Base-by-base conservation (phyloP, 1,140 invertebrate species). In the Tribolium madens region DNA sequence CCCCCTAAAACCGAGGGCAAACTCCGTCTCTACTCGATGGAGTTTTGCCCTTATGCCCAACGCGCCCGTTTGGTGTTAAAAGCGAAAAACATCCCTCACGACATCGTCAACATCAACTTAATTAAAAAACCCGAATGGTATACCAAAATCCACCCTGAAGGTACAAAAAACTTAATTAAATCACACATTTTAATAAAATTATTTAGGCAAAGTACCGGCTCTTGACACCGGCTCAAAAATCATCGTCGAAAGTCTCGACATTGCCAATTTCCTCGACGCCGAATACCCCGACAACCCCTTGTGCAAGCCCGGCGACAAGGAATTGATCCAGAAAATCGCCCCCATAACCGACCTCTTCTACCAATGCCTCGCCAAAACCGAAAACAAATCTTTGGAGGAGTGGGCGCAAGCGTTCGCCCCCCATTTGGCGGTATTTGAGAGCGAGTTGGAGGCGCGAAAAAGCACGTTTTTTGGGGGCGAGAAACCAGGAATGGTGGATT, bases 31-130 rank as follows among this genome's bases (percentile, higher is more conserved):
- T 97, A 96, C 85, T 95, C 92, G 36, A 97, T 94, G 95, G 88
- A 94, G 77, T 97, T 93, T 84, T 98, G 96, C 84, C 96, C 96
- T 0, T 98, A 91, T 83, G 95, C 95, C 0, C 93, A 97, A 81
- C 89, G 96, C 75, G 90, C 93, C 21, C 89, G 95, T 77, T 88
- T 97, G 0, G 92, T 96, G 0, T 84, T 97, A 4, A 91, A 92
- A 74, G 93, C 94, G 9, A 97, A 97, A 87, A 89, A 92, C 73
- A 91, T 97, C 71, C 92, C 92, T 89, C 93, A 95, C 83, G 94
- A 97, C 84, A 89, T 92, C 10, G 91, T 97, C 3, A 95, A 95
- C 83, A 89, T 97, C 15, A 92, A 97, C 87, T 87, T 97, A 33
- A 73, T 90, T 15, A 87, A 92, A 1, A 97, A 97, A 85, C 96